A percentile compares a stretch with the other conserved stretches of the same genome.
These are phyloP conservation scores for Spodoptera exigua DNA, from an alignment of 2,888 invertebrate genomes.

Conservation along the genomic window DNA sequence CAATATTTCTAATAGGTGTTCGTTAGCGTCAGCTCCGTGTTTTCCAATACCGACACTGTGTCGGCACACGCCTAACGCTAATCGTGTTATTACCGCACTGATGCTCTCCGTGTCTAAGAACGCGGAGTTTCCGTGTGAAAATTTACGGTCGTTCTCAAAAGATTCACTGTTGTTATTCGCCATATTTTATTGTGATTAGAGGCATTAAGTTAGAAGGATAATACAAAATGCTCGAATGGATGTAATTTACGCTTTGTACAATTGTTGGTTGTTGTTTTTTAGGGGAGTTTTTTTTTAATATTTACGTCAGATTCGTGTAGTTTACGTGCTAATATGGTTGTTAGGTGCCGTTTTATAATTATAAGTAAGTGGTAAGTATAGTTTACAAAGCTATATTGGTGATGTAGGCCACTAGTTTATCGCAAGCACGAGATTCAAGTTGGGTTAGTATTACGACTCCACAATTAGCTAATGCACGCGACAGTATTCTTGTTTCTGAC, in stretches of 20 bases:
- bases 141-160: slow-evolving; percentile 25
- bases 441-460: slow-evolving; percentile 12
- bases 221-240: slow-evolving; percentile 1
- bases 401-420: slow-evolving; percentile 36
- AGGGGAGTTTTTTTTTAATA: neutral
- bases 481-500: slow-evolving; percentile 24
- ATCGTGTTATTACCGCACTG: slow-evolving; percentile 4
- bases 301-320: too few relatives aligned
- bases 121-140: slow-evolving; percentile 26
- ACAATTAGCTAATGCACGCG: slow-evolving; percentile 46
- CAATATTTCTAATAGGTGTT: slow-evolving; percentile 37
- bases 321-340: too few relatives aligned
- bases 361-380: slow-evolving; percentile 1
- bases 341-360: neutral
- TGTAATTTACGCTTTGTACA: slow-evolving; percentile 9
- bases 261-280: neutral
- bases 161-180: slow-evolving; percentile 12
- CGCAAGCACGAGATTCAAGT: slow-evolving; percentile 35
- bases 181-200: slow-evolving; percentile 10
- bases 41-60: slow-evolving; percentile 30
- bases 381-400: slow-evolving; percentile 2
- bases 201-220: slow-evolving; percentile 12
- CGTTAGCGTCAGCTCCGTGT: slow-evolving; percentile 21
- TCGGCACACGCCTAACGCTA: neutral
- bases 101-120: slow-evolving; percentile 18